phyloP scores from a whole-genome alignment of 2,797 vertebrate species.

The Micropoecilia bifurca region DNA sequence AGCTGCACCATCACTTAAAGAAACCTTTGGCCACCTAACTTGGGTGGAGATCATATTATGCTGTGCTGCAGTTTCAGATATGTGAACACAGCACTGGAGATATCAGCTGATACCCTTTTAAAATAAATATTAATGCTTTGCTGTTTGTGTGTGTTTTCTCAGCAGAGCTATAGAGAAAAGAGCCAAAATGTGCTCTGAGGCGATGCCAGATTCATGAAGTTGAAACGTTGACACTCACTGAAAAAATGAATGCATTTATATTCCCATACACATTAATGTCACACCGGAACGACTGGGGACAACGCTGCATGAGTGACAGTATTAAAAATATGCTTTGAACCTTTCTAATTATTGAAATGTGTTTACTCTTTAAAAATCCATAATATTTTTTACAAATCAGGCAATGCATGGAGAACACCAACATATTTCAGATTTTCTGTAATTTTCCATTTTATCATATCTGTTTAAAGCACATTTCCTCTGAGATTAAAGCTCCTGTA shows the following conservation, averaged over 20 bases:
- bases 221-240: constrained; percentile 10
- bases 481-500: neutral
- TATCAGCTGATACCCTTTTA: neutral
- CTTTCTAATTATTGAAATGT: neutral
- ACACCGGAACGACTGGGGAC: constrained; percentile 39
- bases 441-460: neutral
- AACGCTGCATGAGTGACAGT: constrained; percentile 3
- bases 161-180: constrained; percentile 7
- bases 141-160: neutral
- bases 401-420: neutral
- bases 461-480: neutral
- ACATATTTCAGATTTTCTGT: neutral
- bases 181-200: constrained; percentile 22
- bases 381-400: neutral
- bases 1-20: neutral
- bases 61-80: neutral
- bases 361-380: neutral
- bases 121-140: neutral
- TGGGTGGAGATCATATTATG: neutral
- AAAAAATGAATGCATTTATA: constrained; percentile 25
- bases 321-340: neutral
- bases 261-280: neutral
- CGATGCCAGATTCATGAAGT: constrained; percentile 40
- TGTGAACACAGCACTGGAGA: neutral
- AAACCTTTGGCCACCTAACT: neutral